Percentiles rank a stretch among this genome's conserved stretches.
Conservation (phyloP, 35 echinoderm and acorn worm genomes). For the Acanthaster planci region DNA sequence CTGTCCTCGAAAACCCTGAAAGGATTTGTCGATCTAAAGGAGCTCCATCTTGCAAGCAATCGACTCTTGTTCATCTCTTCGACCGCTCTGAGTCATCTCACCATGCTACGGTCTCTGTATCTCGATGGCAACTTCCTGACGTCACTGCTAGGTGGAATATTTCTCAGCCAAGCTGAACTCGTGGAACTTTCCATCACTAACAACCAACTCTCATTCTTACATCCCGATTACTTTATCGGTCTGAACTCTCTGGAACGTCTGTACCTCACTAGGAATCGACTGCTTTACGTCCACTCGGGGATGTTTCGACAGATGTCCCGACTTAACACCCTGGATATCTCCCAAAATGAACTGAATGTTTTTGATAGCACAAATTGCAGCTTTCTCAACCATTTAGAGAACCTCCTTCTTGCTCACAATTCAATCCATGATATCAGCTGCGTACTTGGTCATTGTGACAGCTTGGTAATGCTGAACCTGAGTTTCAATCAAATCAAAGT, state of each 20-base stretch:
- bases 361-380: not conserved
- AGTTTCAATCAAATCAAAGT: conserved; percentile 5
- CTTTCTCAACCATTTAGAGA: not conserved
- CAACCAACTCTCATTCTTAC: not conserved
- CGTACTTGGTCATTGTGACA: not conserved
- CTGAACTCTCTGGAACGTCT: not conserved
- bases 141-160: conserved; percentile 6
- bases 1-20: not conserved
- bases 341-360: not conserved
- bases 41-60: conserved; percentile 9
- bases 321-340: not conserved
- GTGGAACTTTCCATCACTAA: conserved; percentile 13
- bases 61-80: conserved; percentile 15
- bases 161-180: not conserved
- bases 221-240: conserved; percentile 5
- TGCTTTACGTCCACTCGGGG: not conserved
- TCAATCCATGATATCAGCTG: not conserved
- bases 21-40: not conserved
- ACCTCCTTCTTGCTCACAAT: not conserved
- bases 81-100: not conserved
- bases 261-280: conserved; percentile 7
- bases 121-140: conserved; percentile 3
- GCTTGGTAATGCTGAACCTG: not conserved
- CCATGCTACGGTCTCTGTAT: conserved; percentile 22
- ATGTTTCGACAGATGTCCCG: not conserved